Evolutionary conservation across 2,113 vertebrate genomes (phyloP).

Genomic region (Hoplias malabaricus): DNA sequence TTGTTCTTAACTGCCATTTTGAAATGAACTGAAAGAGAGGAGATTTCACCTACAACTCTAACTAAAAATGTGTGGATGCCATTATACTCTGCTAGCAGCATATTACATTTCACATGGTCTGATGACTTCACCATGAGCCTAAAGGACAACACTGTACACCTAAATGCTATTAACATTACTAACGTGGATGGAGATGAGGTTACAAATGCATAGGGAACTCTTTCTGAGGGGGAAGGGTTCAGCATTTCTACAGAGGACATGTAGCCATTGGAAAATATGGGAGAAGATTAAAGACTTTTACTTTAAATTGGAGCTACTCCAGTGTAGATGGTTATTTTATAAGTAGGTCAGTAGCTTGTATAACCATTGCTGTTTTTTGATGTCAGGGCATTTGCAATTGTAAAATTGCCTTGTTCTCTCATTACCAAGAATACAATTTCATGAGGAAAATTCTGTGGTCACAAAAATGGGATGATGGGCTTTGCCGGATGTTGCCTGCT

Average conservation of each 20-base stretch:
- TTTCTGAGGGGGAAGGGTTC: background rate
- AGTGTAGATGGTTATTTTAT: slow-evolving; percentile 33
- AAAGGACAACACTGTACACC: background rate
- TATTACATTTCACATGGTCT: background rate
- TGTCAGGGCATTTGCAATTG: slow-evolving; percentile 2
- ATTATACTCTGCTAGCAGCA: background rate
- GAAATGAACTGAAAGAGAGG: no score
- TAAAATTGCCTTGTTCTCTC: slow-evolving; percentile 3
- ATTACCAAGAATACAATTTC: background rate
- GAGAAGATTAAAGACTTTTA: slow-evolving; percentile 38
- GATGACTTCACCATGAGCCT: slow-evolving; percentile 13
- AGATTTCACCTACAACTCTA: no score
- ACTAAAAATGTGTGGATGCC: background rate
- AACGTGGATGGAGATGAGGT: background rate
- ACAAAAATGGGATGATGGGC: background rate
- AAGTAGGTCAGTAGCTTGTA: slow-evolving; percentile 37
- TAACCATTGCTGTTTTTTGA: slow-evolving; percentile 9
- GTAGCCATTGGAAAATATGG: background rate
- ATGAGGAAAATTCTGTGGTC: background rate
- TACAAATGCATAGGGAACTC: background rate
- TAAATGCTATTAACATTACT: background rate
- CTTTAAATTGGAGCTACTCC: slow-evolving; percentile 26
- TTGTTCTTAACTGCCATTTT: no score
- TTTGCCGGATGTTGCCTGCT: background rate
- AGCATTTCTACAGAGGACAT: background rate